A percentile compares a stretch with the other conserved stretches of the same genome.
Conservation (phyloP, 2,797 vertebrate species). For the Setipinna tenuifilis region DNA sequence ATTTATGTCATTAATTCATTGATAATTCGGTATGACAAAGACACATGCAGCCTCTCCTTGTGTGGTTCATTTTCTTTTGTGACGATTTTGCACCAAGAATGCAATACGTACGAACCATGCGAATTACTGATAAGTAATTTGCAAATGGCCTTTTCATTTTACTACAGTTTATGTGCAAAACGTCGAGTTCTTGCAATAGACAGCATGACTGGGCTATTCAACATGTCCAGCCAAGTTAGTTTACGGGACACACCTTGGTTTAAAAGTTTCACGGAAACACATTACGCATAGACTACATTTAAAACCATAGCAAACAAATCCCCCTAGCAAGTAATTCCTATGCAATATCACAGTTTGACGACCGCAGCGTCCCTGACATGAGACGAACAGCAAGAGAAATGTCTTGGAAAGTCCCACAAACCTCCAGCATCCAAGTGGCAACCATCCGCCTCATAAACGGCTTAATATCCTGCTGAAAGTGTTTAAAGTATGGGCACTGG, state of each 20-base stretch:
- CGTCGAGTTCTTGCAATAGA: constrained; percentile 1
- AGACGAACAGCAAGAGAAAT: constrained; percentile 16
- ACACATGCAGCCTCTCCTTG: background rate
- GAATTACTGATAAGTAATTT: background rate
- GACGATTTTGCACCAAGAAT: background rate
- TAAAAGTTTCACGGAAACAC: background rate
- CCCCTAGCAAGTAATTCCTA: background rate
- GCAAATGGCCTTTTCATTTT: constrained; percentile 3
- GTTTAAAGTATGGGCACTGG: constrained; percentile 89
- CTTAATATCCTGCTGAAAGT: constrained; percentile 91
- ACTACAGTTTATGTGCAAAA: background rate
- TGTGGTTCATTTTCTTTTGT: background rate
- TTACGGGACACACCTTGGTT: constrained; percentile 16
- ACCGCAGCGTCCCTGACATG: constrained; percentile 1
- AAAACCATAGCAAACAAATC: background rate
- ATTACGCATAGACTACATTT: background rate
- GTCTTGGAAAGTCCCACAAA: constrained; percentile 59
- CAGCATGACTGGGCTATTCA: constrained; percentile 3
- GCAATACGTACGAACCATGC: background rate
- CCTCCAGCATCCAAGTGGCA: constrained; percentile 97
- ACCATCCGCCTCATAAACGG: constrained; percentile 94
- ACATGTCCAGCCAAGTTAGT: background rate
- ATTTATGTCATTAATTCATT: constrained; percentile 1
- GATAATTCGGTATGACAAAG: background rate
- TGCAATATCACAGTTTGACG: background rate